Evolutionary conservation across 1,140 invertebrate genomes (phyloP).

Genomic region (Copidosoma floridanum): DNA sequence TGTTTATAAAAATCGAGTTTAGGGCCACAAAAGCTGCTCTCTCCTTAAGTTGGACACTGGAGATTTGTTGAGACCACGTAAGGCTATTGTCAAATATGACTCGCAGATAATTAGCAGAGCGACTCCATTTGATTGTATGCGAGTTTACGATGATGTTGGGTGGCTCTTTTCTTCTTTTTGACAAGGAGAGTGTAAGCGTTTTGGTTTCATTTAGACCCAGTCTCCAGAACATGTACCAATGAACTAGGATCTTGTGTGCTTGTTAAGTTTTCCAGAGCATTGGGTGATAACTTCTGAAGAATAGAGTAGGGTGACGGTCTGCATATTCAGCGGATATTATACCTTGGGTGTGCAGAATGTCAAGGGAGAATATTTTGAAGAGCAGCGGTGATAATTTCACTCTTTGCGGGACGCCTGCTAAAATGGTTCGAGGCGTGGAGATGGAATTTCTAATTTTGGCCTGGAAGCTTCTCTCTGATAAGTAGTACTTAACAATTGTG

Average conservation of each 20-base stretch:
- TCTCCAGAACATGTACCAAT: too few relatives aligned
- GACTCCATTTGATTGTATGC: background rate
- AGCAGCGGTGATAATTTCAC: background rate
- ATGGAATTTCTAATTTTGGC: too few relatives aligned
- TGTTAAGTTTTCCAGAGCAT: background rate
- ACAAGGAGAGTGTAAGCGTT: background rate
- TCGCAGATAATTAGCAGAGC: conserved; percentile 6
- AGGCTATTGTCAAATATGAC: conserved; percentile 9
- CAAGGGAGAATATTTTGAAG: background rate
- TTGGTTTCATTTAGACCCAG: too few relatives aligned
- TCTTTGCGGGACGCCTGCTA: background rate
- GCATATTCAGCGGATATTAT: background rate
- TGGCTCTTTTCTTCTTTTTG: too few relatives aligned
- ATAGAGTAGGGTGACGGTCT: background rate
- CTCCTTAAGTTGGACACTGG: background rate
- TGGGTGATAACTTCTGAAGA: background rate
- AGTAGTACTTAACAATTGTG: conserved; percentile 3
- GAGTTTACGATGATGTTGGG: too few relatives aligned
- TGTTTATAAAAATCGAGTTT: conserved; percentile 15
- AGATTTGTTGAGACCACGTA: conserved; percentile 7
- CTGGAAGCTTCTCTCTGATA: too few relatives aligned
- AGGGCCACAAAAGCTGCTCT: conserved; percentile 7
- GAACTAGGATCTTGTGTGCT: too few relatives aligned
- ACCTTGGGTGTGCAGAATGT: background rate
- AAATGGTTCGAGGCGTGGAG: background rate